Conservation (phyloP, 2,797 vertebrate species). For the Microhierax caerulescens region DNA sequence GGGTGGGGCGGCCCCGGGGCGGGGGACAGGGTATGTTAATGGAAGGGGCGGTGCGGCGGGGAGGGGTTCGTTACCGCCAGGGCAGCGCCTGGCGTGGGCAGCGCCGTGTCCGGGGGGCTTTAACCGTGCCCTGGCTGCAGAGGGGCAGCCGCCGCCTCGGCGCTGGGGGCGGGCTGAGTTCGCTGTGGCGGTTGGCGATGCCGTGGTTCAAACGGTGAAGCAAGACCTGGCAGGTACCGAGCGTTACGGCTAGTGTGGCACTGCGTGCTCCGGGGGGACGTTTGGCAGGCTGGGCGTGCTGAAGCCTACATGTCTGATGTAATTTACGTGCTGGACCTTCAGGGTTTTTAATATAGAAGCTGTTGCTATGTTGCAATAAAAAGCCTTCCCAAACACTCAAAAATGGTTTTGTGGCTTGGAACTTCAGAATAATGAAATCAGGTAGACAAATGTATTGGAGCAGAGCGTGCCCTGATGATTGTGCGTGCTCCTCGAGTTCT, state of each 20-base stretch:
- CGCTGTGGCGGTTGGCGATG: too few species aligned
- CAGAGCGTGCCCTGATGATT: not conserved
- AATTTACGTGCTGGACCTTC: not conserved
- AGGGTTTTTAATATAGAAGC: not conserved
- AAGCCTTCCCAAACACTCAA: not conserved
- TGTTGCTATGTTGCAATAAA: slow-evolving; percentile 1
- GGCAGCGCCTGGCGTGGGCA: too few species aligned
- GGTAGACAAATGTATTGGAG: not conserved
- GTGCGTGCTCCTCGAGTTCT: not conserved
- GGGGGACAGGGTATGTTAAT: not conserved
- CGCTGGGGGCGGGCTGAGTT: not conserved
- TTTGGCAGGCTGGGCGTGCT: not conserved
- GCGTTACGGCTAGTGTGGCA: not conserved
- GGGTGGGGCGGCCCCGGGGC: not conserved
- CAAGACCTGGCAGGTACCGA: not conserved
- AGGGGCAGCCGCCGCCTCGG: too few species aligned
- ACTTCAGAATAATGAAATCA: not conserved
- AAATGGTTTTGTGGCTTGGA: not conserved
- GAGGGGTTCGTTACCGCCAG: too few species aligned
- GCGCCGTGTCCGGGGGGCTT: not conserved
- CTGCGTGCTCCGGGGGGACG: fast-evolving
- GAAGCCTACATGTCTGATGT: not conserved
- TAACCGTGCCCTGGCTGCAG: not conserved
- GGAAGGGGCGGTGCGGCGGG: not conserved
- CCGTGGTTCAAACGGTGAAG: not conserved